phyloP scores from a whole-genome alignment of 2,113 vertebrate genomes.

The Rhea americana region DNA sequence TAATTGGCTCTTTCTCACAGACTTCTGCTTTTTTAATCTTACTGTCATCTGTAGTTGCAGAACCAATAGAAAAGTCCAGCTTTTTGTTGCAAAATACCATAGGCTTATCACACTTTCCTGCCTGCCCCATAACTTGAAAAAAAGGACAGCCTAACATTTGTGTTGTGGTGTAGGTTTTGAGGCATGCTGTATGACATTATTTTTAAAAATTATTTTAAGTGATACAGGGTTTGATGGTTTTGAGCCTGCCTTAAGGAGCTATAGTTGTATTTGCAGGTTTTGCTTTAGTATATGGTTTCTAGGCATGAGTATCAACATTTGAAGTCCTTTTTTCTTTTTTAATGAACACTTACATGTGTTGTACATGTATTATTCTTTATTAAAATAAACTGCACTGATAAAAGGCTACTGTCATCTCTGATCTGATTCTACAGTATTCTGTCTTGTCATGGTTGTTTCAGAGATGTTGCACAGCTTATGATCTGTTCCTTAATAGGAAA shows the following conservation, averaged over 20 bases:
- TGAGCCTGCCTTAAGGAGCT: neutral
- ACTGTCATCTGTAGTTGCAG: neutral
- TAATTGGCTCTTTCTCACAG: neutral
- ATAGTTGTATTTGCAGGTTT: neutral
- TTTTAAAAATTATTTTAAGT: neutral
- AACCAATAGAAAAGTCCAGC: neutral
- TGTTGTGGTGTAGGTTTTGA: neutral
- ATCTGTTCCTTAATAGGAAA: neutral
- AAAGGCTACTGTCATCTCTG: neutral
- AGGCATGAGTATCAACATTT: neutral
- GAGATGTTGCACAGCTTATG: neutral
- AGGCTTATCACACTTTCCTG: neutral
- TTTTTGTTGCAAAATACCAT: neutral
- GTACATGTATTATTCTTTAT: too few relatives aligned
- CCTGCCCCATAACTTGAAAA: neutral
- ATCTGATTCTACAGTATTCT: neutral
- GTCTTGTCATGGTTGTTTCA: neutral
- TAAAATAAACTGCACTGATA: too few relatives aligned
- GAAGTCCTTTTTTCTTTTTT: neutral
- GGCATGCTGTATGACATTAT: neutral
- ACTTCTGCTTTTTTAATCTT: neutral
- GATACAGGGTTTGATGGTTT: neutral
- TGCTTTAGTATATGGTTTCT: neutral
- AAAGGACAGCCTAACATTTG: neutral
- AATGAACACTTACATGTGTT: too few relatives aligned